Evolutionary conservation across 2,888 invertebrate species (phyloP).

Genomic region (Leptogaster cylindrica): DNA sequence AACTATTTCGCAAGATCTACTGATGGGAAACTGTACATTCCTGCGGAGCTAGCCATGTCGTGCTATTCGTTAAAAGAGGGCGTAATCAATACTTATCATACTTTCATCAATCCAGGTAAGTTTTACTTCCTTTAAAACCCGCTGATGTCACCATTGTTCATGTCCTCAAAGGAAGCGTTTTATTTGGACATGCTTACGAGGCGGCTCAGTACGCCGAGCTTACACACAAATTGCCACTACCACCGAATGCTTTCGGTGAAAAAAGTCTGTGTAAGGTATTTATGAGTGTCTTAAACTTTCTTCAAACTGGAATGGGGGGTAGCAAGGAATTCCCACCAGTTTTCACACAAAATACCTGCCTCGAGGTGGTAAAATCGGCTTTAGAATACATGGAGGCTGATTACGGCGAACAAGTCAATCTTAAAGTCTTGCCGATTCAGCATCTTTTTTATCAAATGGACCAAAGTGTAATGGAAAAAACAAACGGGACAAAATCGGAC

Average conservation of each 20-base stretch:
- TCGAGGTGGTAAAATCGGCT: slow-evolving; percentile 56
- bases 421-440: slow-evolving; percentile 54
- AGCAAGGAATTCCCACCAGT: slow-evolving; percentile 58
- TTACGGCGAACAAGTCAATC: slow-evolving; percentile 50
- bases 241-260: slow-evolving; percentile 56
- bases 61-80: slow-evolving; percentile 63
- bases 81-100: slow-evolving; percentile 57
- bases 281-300: slow-evolving; percentile 58
- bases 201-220: slow-evolving; percentile 60
- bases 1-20: slow-evolving; percentile 57
- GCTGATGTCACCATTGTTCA: too few relatives aligned
- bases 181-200: slow-evolving; percentile 61
- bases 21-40: slow-evolving; percentile 56
- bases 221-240: slow-evolving; percentile 63
- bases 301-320: slow-evolving; percentile 51
- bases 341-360: slow-evolving; percentile 57
- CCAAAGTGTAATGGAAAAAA: slow-evolving; percentile 53
- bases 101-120: slow-evolving; percentile 62
- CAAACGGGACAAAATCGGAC: slow-evolving; percentile 49
- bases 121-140: too few relatives aligned
- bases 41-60: slow-evolving; percentile 65
- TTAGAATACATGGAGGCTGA: slow-evolving; percentile 53
- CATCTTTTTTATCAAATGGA: slow-evolving; percentile 57
- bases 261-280: slow-evolving; percentile 55
- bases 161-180: background rate